Conservation (phyloP, 2,113 vertebrate genomes). For the Nematolebias whitei region DNA sequence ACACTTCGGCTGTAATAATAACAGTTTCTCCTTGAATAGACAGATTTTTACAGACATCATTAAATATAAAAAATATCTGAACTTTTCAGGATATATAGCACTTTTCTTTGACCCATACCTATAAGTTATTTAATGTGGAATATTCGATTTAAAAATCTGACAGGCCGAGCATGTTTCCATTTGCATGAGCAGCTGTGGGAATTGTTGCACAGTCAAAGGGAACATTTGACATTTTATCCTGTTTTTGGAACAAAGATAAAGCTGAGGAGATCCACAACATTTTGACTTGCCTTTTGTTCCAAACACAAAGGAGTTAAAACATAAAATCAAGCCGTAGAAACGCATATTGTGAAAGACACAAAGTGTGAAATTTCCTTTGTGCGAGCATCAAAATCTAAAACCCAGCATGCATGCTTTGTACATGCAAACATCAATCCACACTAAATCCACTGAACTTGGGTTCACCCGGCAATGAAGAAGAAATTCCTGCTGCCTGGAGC, state of each 20-base stretch:
- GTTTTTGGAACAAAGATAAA: background rate
- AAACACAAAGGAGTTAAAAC: slow-evolving; percentile 2
- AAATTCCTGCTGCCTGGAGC: slow-evolving; percentile 56
- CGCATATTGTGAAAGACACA: background rate
- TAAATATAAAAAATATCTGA: too few species aligned
- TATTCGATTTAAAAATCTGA: slow-evolving; percentile 6
- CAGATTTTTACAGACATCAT: background rate
- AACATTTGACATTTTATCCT: background rate
- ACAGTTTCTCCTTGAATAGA: background rate
- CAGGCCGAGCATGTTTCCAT: background rate
- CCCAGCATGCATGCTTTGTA: slow-evolving; percentile 33
- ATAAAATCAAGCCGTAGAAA: too few species aligned
- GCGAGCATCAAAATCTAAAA: background rate
- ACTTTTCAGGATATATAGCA: too few species aligned
- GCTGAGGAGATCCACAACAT: too few species aligned
- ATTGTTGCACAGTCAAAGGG: background rate
- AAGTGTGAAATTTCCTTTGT: background rate
- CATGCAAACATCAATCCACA: slow-evolving; percentile 48
- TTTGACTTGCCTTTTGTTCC: background rate
- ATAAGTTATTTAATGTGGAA: background rate
- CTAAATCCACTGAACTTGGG: slow-evolving; percentile 46
- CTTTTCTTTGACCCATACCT: too few species aligned
- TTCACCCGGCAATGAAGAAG: slow-evolving; percentile 62
- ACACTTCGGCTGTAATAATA: too few species aligned
- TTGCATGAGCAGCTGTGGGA: slow-evolving; percentile 1